A percentile compares a stretch with the other conserved stretches of the same genome.
Conservation (phyloP, 1,140 invertebrate genomes). For the Brachionus rotundiformis region DNA sequence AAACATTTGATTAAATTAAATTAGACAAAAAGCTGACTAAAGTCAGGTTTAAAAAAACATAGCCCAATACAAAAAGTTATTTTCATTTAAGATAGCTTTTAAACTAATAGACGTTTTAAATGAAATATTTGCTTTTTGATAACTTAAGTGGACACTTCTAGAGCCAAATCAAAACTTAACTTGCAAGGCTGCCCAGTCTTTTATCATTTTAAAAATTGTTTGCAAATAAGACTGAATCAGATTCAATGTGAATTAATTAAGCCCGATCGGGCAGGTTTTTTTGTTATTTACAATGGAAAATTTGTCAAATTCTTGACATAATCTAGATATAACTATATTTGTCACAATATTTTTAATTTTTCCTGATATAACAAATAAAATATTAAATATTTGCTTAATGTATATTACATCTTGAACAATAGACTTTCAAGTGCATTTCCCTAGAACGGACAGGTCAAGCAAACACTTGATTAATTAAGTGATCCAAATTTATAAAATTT, state of each 20-base stretch:
- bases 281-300: background rate
- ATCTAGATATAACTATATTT: background rate
- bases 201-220: background rate
- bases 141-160: constrained; percentile 7
- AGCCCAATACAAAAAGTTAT: background rate
- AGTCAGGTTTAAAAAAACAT: background rate
- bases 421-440: constrained; percentile 28
- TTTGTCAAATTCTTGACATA: background rate
- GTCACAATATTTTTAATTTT: background rate
- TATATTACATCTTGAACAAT: background rate
- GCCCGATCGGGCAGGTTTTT: background rate
- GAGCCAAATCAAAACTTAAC: background rate
- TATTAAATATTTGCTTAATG: background rate
- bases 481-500: background rate
- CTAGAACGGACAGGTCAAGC: background rate
- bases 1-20: background rate
- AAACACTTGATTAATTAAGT: constrained; percentile 5
- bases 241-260: background rate
- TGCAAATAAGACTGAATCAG: background rate
- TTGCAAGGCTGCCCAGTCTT: background rate
- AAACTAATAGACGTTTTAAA: background rate
- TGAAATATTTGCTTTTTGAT: background rate
- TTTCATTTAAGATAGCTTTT: background rate
- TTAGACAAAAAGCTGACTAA: background rate
- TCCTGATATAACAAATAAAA: background rate